These are phyloP conservation scores for Lamellibrachia columna DNA, from an alignment of 2,888 invertebrate genomes.

Conservation along the genomic window DNA sequence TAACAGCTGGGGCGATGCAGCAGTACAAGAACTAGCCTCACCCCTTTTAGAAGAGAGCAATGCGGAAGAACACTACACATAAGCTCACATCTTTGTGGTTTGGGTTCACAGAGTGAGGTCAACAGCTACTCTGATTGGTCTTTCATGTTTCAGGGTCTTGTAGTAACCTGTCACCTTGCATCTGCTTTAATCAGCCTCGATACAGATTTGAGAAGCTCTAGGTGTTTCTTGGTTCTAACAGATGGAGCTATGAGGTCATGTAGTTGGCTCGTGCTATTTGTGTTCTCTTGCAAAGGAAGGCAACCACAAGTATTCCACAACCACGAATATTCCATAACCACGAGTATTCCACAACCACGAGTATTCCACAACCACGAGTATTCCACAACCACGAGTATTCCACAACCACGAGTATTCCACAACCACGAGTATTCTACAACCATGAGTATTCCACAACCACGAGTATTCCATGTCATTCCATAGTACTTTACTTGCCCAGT, in stretches of 20 bases:
- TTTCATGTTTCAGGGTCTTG: background rate
- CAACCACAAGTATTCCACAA: background rate
- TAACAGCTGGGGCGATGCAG: no score
- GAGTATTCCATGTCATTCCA: background rate
- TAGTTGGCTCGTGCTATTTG: background rate
- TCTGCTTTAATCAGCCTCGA: background rate
- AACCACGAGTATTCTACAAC: background rate
- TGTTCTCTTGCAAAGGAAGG: background rate
- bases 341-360: background rate
- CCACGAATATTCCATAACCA: background rate
- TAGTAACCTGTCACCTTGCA: background rate
- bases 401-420: background rate
- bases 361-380: background rate
- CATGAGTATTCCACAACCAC: background rate
- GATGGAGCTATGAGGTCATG: background rate
- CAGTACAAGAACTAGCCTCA: no score
- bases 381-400: background rate
- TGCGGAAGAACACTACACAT: no score
- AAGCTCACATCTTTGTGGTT: background rate
- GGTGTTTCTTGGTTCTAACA: background rate
- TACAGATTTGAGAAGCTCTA: background rate
- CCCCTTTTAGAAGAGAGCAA: no score
- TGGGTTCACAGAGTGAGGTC: background rate
- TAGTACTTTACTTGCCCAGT: background rate
- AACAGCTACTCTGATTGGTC: background rate